phyloP scores from a whole-genome alignment of 2,888 invertebrate genomes.

The Platypus cylindrus region DNA sequence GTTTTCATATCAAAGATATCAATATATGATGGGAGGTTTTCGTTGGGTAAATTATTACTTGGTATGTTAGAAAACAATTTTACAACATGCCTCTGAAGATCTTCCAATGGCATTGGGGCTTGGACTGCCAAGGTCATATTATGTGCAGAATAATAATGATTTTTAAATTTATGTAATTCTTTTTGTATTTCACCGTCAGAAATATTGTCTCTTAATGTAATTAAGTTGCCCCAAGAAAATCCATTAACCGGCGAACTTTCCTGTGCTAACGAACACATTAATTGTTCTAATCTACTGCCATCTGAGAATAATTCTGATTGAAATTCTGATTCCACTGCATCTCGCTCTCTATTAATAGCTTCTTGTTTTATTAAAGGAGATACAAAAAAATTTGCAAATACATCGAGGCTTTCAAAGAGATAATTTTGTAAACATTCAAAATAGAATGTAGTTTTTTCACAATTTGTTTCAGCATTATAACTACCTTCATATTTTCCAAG shows the following conservation, averaged over 20 bases:
- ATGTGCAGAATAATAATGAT: slow-evolving; percentile 72
- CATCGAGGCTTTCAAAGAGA: slow-evolving; percentile 63
- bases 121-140: slow-evolving; percentile 77
- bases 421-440: slow-evolving; percentile 77
- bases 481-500: slow-evolving; percentile 55
- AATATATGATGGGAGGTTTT: slow-evolving; percentile 46
- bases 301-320: slow-evolving; percentile 68
- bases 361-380: slow-evolving; percentile 73
- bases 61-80: slow-evolving; percentile 57
- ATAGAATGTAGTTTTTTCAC: slow-evolving; percentile 76
- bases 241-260: slow-evolving; percentile 59
- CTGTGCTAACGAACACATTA: slow-evolving; percentile 56
- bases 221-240: slow-evolving; percentile 77
- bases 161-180: slow-evolving; percentile 59
- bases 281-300: slow-evolving; percentile 59
- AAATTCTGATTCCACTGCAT: slow-evolving; percentile 84
- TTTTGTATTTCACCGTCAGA: slow-evolving; percentile 54
- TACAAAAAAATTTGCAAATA: slow-evolving; percentile 82
- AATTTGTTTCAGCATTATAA: slow-evolving; percentile 78
- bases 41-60: slow-evolving; percentile 47
- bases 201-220: slow-evolving; percentile 55
- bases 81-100: slow-evolving; percentile 50
- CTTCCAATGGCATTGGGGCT: slow-evolving; percentile 49
- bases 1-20: slow-evolving; percentile 46
- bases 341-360: slow-evolving; percentile 74